Evolutionary conservation across 1,140 invertebrate genomes (phyloP), one percentile per base, ranked within the genome.

Genomic region (Cotesia typhae): DNA sequence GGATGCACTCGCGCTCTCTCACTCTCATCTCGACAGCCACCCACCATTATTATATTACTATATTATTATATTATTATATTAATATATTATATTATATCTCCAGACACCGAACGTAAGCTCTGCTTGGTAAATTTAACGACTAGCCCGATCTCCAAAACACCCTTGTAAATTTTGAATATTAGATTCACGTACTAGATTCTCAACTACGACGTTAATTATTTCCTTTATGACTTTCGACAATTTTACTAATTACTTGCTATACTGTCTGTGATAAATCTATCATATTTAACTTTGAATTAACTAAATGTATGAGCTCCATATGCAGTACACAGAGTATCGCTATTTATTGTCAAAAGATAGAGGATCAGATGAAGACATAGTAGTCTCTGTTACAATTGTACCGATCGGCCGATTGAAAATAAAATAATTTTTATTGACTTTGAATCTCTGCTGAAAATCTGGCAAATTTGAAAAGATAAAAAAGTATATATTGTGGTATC

Each of bases 151-250:
- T 53, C 51, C 7, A 57, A 67, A 64, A 60, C 12, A 17, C 37
- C 63, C 60, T 66, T 59, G 47, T 72, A 72, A 72, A 72, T 72
- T 66, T 67, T 47, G 70, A 67, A 72, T 72, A 72, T 72, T 72
- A 72, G 70, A 72, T 67, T 67, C 70, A 72, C 70, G 70, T 53
- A 35, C 35, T 51, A 66, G 64, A 72, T 67, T 55, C 28, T 28
- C 4, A 51, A 52, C 41, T 35, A 59, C 14, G 14, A 28, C 17
- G 51, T 51, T 41, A 67, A 67, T 67, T 67, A 65, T 65, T 38
- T n/a, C 36, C 63, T 37, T 41, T 65, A 65, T 65, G 63, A 65
- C 20, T 37, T 65, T 55, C 9, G 41, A 55, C 66, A 52, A 67
- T 67, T 55, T 63, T 53, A 55, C 41, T 66, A 71, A 71, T 53